Evolutionary conservation across 1,140 invertebrate genomes (phyloP).

Genomic region (Theocolax elegans): DNA sequence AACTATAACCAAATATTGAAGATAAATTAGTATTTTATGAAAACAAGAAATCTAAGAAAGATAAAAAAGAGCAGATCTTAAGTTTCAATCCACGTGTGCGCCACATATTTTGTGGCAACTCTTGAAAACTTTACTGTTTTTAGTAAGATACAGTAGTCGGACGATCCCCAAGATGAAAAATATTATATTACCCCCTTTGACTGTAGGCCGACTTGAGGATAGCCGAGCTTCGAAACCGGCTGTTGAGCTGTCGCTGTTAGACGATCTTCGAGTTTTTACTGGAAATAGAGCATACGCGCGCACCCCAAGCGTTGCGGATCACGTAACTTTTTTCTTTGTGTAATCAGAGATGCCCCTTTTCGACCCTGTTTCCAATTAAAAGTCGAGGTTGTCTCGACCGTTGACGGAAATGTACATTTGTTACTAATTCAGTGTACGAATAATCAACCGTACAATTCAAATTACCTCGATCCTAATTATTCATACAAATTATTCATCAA

Average conservation of each 20-base stretch:
- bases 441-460: no score
- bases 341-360: background rate
- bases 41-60: no score
- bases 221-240: background rate
- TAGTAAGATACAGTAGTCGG: constrained; percentile 27
- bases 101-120: constrained; percentile 15
- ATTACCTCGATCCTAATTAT: no score
- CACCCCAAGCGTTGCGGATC: background rate
- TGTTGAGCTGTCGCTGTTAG: background rate
- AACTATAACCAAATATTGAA: no score
- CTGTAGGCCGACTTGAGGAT: constrained; percentile 31
- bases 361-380: constrained; percentile 16
- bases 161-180: constrained; percentile 45
- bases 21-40: no score
- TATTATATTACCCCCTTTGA: constrained; percentile 57
- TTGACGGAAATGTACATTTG: background rate
- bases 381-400: background rate
- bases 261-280: constrained; percentile 15
- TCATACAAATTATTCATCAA: no score
- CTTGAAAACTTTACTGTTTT: constrained; percentile 31
- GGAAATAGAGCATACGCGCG: constrained; percentile 7
- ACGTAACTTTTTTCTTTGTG: background rate
- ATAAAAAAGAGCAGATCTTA: no score
- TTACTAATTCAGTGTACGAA: background rate
- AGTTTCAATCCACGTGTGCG: constrained; percentile 16